A percentile compares a stretch with the other conserved stretches of the same genome.
These are phyloP conservation scores for Halichoerus grypus DNA, from an alignment of 2,113 vertebrate species.

Conservation along the genomic window DNA sequence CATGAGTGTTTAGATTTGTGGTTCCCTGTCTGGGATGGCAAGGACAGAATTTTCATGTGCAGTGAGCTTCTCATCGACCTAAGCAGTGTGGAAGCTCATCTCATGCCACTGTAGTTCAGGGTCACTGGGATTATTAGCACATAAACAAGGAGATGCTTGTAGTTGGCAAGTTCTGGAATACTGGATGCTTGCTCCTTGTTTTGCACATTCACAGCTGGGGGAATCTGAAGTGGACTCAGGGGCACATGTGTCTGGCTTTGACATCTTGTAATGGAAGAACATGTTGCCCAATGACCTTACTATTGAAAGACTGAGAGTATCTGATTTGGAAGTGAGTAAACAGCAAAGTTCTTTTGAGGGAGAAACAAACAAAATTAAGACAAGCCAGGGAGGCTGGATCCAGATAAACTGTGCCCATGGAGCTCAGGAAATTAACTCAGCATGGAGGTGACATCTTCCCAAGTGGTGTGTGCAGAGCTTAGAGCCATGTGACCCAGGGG, in stretches of 20 bases:
- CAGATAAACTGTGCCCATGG: background rate
- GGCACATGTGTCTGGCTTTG: background rate
- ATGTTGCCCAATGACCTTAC: background rate
- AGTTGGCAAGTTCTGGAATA: background rate
- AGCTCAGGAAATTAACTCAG: conserved; percentile 43
- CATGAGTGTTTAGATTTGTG: background rate
- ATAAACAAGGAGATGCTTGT: background rate
- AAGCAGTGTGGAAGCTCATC: background rate
- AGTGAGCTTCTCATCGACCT: background rate
- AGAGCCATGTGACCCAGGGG: background rate
- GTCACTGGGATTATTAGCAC: background rate
- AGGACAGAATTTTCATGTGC: background rate
- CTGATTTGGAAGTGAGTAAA: background rate
- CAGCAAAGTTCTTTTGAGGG: background rate
- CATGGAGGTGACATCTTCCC: background rate
- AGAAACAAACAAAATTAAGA: conserved; percentile 28
- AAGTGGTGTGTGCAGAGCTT: background rate
- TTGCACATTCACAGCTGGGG: background rate
- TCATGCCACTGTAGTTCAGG: background rate
- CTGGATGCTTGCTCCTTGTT: background rate
- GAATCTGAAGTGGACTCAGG: background rate
- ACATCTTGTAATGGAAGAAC: background rate
- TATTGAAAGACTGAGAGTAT: background rate
- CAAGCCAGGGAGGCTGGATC: background rate
- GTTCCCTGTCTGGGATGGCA: background rate